Base-by-base conservation (phyloP, 2,113 vertebrate genomes). In the Actenoides lindsayi region DNA sequence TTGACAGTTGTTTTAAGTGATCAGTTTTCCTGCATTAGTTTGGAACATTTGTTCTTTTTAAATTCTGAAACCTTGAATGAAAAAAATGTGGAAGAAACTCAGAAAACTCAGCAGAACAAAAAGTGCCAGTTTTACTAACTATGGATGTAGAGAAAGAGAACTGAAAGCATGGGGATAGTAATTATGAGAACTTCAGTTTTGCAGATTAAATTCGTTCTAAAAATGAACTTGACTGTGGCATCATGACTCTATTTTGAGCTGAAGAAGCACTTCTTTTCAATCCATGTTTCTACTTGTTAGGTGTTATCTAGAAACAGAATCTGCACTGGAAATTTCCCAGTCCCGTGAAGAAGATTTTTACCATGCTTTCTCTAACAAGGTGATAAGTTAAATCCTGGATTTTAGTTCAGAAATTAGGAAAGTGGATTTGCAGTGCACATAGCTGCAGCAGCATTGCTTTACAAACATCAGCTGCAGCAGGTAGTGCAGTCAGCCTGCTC, bases 141-240 rank as follows among this genome's bases (percentile, higher is more conserved):
- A 28, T 93, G 70, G 70, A 92, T 64, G 51, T 28, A 48, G 70
- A 88, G 70, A 50, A 81, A 87, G 87, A 91, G 89, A 89, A 90
- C 87, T 86, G 92, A 51, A 95, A 93, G 87, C 84, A 51, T 79
- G 79, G 74, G 87, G 74, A 59, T 73, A 95, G 70, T 94, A 96
- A 94, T 94, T 84, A 89, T 24, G 63, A 87, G 80, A 92, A 86
- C 90, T 96, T 84, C 59, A 96, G 53, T 63, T 88, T 74, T 93
- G 88, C 87, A 96, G 84, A 94, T 92, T 65, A 78, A 85, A 89
- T 93, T 83, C 42, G 81, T 95, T 94, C 73, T 78, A 90, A 97
- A 95, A 94, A 90, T 96, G 86, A 77, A 83, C 86, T 96, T 91
- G 96, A 85, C 78, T 90, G 31, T 86, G 83, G 64, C 81, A 94